Percentiles rank a stretch among this genome's conserved stretches.
phyloP scores from a whole-genome alignment of 2,113 vertebrate species.

The Electrona antarctica region DNA sequence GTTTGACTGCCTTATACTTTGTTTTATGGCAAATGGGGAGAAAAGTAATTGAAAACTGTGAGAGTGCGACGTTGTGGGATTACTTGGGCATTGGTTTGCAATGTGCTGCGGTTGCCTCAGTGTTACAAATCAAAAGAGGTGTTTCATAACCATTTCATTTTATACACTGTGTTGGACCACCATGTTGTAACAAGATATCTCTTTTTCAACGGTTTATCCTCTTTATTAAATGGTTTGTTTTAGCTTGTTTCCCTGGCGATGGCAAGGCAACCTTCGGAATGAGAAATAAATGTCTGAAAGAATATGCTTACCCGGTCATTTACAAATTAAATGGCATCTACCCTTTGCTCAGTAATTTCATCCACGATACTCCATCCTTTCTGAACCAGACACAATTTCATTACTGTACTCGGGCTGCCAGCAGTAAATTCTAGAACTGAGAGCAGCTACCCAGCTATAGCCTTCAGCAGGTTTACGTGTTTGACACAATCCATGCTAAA shows the following conservation, averaged over 20 bases:
- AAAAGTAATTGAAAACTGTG: conserved; percentile 2
- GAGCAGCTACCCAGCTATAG: conserved; percentile 26
- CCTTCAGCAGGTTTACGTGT: neutral
- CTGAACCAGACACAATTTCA: conserved; percentile 43
- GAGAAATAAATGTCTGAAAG: conserved; percentile 26
- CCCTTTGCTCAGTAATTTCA: conserved; percentile 46
- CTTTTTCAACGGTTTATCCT: neutral
- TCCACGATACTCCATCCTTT: conserved; percentile 30
- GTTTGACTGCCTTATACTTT: neutral
- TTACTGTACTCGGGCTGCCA: conserved; percentile 30
- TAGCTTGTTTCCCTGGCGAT: too few relatives aligned
- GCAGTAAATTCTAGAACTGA: conserved; percentile 41
- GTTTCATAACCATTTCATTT: neutral
- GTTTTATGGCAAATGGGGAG: neutral
- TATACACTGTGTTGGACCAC: neutral
- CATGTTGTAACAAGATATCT: conserved; percentile 11
- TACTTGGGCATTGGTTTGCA: neutral
- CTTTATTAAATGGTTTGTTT: neutral
- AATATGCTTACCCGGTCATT: conserved; percentile 60
- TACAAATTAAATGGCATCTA: conserved; percentile 63
- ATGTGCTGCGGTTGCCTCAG: neutral
- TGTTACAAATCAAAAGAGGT: neutral
- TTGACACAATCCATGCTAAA: too few relatives aligned
- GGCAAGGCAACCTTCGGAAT: neutral
- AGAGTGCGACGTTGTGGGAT: neutral